Conservation (phyloP, 2,888 invertebrate species). For the Lepidonotus clava region DNA sequence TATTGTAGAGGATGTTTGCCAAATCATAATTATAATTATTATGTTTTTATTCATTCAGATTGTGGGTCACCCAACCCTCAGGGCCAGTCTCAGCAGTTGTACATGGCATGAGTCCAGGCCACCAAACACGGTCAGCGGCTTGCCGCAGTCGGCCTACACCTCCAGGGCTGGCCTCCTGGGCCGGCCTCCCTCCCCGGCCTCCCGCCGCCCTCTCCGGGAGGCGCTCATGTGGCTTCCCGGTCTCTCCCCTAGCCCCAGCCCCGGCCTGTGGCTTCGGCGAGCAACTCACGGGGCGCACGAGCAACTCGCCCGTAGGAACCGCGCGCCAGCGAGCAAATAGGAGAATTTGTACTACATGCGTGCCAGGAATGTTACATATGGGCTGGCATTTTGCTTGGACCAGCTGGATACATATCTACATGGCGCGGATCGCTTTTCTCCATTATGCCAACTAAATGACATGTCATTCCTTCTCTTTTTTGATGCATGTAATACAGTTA, state of each 20-base stretch:
- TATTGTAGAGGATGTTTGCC: too few species aligned
- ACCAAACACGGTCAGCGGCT: too few species aligned
- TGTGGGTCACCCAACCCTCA: too few species aligned
- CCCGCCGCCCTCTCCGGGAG: neutral
- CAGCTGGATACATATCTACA: neutral
- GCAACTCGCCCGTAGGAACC: neutral
- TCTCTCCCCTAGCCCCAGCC: neutral
- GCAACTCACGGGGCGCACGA: neutral
- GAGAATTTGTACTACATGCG: slow-evolving; percentile 3
- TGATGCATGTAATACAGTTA: neutral
- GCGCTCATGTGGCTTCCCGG: neutral
- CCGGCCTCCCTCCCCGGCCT: neutral
- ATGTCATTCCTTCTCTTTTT: neutral
- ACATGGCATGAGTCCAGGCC: too few species aligned
- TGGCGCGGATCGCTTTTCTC: neutral
- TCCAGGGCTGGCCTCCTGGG: neutral
- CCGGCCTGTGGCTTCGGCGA: neutral
- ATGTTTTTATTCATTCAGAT: too few species aligned
- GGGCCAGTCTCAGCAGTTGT: too few species aligned
- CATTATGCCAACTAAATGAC: neutral
- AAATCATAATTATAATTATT: too few species aligned
- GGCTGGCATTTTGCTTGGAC: neutral
- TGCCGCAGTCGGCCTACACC: too few species aligned
- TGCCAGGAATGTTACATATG: neutral
- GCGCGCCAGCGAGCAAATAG: neutral